phyloP scores from a whole-genome alignment of 2,797 vertebrate species.

The Rhyacichthys aspro region DNA sequence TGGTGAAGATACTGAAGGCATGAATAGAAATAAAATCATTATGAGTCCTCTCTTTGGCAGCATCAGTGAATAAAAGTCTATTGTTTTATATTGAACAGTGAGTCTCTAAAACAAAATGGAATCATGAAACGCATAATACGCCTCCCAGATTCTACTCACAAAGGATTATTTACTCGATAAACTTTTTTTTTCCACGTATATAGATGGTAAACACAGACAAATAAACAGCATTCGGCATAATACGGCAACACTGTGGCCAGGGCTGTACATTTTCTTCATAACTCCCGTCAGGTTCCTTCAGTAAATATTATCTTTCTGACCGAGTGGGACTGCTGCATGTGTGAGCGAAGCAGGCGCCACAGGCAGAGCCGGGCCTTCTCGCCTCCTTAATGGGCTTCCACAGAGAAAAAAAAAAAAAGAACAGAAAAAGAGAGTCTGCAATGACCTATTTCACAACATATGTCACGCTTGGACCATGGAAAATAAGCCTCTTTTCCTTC shows the following conservation, averaged over 20 bases:
- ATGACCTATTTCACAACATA: conserved; percentile 71
- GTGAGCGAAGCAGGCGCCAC: too few species aligned
- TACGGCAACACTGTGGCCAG: conserved; percentile 30
- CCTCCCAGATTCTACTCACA: conserved; percentile 2
- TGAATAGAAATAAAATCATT: too few species aligned
- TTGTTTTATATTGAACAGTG: too few species aligned
- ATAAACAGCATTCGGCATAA: conserved; percentile 21
- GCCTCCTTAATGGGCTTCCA: conserved; percentile 62
- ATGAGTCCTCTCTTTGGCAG: too few species aligned
- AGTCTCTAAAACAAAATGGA: too few species aligned
- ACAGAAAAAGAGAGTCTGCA: conserved; percentile 47
- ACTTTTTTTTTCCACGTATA: not conserved
- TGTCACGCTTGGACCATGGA: conserved; percentile 63
- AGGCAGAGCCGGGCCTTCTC: too few species aligned
- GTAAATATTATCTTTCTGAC: conserved; percentile 74
- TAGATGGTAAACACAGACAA: conserved; percentile 6
- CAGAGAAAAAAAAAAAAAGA: conserved; percentile 50
- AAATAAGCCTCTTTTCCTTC: conserved; percentile 64
- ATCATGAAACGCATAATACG: too few species aligned
- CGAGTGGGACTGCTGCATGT: conserved; percentile 35
- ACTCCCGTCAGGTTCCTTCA: conserved; percentile 41
- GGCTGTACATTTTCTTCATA: conserved; percentile 41
- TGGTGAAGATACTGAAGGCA: too few species aligned
- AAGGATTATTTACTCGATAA: not conserved
- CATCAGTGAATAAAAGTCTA: too few species aligned